Evolutionary conservation across 2,797 vertebrate species (phyloP), one percentile per base, ranked within the genome.

Genomic region (Taeniopygia guttata): DNA sequence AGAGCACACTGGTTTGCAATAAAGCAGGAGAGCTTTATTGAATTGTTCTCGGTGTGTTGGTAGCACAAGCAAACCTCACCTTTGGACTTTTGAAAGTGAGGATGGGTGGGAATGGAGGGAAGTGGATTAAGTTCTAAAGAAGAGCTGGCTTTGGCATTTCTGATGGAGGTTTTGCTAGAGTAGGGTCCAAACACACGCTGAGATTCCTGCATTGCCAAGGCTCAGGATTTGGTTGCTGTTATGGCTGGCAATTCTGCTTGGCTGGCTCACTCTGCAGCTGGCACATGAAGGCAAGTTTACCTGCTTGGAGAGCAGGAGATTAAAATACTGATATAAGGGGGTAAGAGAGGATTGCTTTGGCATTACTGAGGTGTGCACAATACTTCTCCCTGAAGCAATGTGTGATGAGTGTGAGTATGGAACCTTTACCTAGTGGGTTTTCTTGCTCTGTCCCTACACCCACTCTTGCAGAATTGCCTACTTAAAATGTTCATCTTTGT

Each of bases 161-260:
- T 52, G 59, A 2, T 3, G 17, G 46, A 51, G 54, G 3, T 38
- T 64, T 89, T 81, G 18, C 51, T 56, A 6, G 36, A 27, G 43
- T 26, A 21, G 45, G 6, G 25, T 59, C 38, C 26, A 16, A 15
- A 5, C 3, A 5, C 1, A 3, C 0, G 0, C 23, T 45, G 85
- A 84, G 66, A 32, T n/a, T 22, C 40, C 19, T 20, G 30, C 2
- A 1, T 5, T 10, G n/a, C 40, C 54, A 49, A 18, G 48, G 20
- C 34, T 27, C 55, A 30, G 63, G 55, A 5, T 8, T 29, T n/a
- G 34, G 12, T 11, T 19, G 19, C 46, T 76, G 23, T 3, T 29
- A 7, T 4, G 73, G 21, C 6, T 70, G 73, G 34, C 30, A 48
- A 6, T 23, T 9, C 25, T 60, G n/a, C 25, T 11, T 4, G 42